phyloP scores from a whole-genome alignment of 2,797 vertebrate genomes.

The Enteromius paludinosus region DNA sequence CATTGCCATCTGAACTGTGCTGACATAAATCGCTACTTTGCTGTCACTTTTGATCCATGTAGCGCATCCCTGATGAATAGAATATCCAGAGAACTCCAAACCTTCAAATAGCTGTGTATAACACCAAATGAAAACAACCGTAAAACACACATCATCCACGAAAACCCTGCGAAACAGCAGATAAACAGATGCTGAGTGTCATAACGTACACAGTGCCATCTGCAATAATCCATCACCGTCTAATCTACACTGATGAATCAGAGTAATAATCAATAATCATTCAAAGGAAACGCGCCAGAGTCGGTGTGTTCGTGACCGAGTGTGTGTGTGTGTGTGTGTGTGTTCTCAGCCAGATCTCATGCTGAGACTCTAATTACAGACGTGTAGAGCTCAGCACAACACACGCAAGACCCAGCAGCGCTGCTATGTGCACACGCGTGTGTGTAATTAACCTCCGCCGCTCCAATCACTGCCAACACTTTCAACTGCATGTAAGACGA shows the following conservation, averaged over 20 bases:
- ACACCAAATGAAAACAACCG: not conserved
- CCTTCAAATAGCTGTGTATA: not conserved
- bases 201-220: constrained; percentile 18
- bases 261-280: constrained; percentile 14
- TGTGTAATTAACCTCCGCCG: constrained; percentile 63
- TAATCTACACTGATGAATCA: constrained; percentile 8
- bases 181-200: constrained; percentile 3
- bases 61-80: not conserved
- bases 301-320: not conserved
- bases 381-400: constrained; percentile 47
- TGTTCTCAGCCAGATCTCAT: constrained; percentile 55
- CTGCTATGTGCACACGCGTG: constrained; percentile 4
- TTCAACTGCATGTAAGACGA: constrained; percentile 58
- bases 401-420: constrained; percentile 30
- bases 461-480: constrained; percentile 66
- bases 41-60: not conserved
- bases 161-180: not conserved
- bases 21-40: not conserved
- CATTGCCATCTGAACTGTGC: not conserved
- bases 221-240: not conserved
- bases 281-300: not conserved
- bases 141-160: not conserved
- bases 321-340: constrained; percentile 11
- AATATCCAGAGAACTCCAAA: too few species aligned
- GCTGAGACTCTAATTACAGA: constrained; percentile 67